phyloP scores from a whole-genome alignment of 2,797 vertebrate species.

The Acanthopagrus latus region DNA sequence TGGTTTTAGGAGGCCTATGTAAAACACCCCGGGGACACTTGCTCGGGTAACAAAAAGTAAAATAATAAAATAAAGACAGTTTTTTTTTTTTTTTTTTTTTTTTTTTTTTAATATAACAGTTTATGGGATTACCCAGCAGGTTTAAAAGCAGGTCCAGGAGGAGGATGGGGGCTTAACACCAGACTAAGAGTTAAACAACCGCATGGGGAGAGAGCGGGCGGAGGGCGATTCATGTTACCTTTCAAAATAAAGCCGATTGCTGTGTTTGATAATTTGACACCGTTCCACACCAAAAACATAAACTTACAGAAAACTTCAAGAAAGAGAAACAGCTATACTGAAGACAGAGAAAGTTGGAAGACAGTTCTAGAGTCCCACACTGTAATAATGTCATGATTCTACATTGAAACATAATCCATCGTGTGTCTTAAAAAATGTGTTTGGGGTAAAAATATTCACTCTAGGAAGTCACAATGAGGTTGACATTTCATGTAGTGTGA shows the following conservation, averaged over 20 bases:
- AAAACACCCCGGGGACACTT: background rate
- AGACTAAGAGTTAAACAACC: background rate
- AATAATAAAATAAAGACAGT: background rate
- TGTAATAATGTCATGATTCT: background rate
- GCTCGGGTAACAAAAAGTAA: too few species aligned
- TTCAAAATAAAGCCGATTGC: background rate
- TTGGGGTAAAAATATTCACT: background rate
- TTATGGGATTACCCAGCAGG: background rate
- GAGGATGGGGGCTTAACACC: constrained; percentile 11
- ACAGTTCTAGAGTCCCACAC: background rate
- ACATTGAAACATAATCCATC: background rate
- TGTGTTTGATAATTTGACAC: background rate
- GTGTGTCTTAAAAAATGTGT: background rate
- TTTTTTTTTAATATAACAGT: background rate
- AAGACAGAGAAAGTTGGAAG: background rate
- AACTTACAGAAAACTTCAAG: background rate
- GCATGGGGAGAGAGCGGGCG: too few species aligned
- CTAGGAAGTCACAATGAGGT: too few species aligned
- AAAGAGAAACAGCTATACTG: too few species aligned
- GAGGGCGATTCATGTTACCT: background rate
- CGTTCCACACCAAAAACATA: background rate
- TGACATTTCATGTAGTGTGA: background rate
- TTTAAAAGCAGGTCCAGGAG: constrained; percentile 10
- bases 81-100: too few species aligned
- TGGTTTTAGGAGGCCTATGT: background rate